These are phyloP conservation scores for Heterotis niloticus DNA, from an alignment of 2,113 vertebrate species.

Conservation along the genomic window DNA sequence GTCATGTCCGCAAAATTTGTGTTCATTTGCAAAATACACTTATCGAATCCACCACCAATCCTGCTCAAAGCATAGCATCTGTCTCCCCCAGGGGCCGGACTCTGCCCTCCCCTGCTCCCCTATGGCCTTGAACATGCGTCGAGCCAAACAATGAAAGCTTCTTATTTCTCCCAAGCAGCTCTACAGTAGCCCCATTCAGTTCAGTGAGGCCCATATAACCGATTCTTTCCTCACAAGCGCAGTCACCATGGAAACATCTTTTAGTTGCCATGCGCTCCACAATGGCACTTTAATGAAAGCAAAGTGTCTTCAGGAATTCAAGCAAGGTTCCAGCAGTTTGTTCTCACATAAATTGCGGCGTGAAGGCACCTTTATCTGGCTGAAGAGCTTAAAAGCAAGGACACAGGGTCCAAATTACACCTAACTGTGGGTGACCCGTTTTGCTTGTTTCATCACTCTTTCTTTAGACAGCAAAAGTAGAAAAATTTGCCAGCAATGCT, in stretches of 20 bases:
- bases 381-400: too few species aligned
- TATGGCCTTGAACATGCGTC: neutral
- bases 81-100: constrained; percentile 13
- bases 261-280: constrained; percentile 55
- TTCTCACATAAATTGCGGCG: neutral
- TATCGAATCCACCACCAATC: neutral
- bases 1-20: too few species aligned
- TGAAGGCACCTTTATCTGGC: neutral
- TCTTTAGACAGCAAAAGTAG: too few species aligned
- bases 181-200: constrained; percentile 28
- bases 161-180: neutral
- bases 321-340: constrained; percentile 37
- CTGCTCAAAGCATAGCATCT: neutral
- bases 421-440: too few species aligned
- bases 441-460: too few species aligned
- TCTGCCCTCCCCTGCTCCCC: neutral
- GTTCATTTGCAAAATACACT: neutral
- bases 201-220: constrained; percentile 44
- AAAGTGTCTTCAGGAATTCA: constrained; percentile 55
- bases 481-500: too few species aligned
- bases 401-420: too few species aligned
- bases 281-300: constrained; percentile 59
- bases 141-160: constrained; percentile 6
- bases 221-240: constrained; percentile 54
- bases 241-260: constrained; percentile 68